Base-by-base conservation (phyloP, 2,888 invertebrate genomes). In the Hirtodrosophila duncani region DNA sequence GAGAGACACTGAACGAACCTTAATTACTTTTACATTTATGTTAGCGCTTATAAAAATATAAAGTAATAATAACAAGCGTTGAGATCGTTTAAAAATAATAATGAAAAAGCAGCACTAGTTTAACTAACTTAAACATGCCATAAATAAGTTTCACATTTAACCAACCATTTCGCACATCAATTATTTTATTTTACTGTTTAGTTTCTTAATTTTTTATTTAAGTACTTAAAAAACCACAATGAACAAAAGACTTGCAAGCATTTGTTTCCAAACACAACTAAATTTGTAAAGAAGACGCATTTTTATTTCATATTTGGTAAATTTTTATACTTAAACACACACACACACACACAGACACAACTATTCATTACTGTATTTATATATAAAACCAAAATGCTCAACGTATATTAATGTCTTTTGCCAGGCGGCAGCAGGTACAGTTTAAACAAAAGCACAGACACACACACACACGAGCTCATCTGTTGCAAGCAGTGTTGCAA, bases 61-160 rank as follows among this genome's bases (percentile, higher is more conserved):
- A 10, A 10, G 27, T 45, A 34, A 29, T 20, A 24, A 37, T 29
- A 34, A 30, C 14, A 30, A 30, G 33, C 10, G 24, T n/a, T 4
- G 3, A 24, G 24, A n/a, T 3, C 24, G 4, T 36, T 20, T 33
- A 4, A n/a, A n/a, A n/a, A n/a, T 14, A 23, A 13, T 11, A 38
- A 39, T 21, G 24, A 30, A 21, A 23, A 50, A 39, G 27, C 24
- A 63, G 63, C 43, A 53, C 48, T 71, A 72, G 75, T 75, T 69
- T 72, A 75, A 74, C 70, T 72, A 75, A 75, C 77, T 75, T 67
- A 72, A 69, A 74, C 74, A 74, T 74, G 74, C 74, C 74, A 74
- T 74, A 75, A 66, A 72, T 74, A 74, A 72, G 74, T 74, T 67
- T 39, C 34, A 57, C 36, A 36, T 48, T 72, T 69, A 75, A 69